Evolutionary conservation across 2,888 invertebrate genomes (phyloP).

Genomic region (Chorisops tibialis): DNA sequence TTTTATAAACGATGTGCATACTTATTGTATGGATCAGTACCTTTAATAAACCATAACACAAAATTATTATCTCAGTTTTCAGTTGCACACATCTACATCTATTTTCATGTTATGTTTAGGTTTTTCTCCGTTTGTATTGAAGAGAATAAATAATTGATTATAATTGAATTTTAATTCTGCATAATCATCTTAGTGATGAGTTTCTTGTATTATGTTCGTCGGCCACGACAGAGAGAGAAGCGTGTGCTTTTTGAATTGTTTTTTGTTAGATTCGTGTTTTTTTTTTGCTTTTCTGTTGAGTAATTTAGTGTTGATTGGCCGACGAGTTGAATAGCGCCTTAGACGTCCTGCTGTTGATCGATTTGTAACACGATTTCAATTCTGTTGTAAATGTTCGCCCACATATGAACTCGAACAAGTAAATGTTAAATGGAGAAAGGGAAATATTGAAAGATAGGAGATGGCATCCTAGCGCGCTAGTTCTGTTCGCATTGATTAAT

Average conservation of each 20-base stretch:
- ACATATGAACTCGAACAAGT: no score
- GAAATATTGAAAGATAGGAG: no score
- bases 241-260: background rate
- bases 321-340: constrained; percentile 24
- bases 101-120: no score
- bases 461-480: no score
- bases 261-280: background rate
- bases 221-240: background rate
- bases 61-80: no score
- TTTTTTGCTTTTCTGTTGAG: constrained; percentile 4
- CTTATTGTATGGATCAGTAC: no score
- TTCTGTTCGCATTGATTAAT: no score
- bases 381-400: constrained; percentile 1
- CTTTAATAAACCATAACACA: no score
- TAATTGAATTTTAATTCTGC: constrained; percentile 31
- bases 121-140: no score
- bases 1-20: no score
- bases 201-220: constrained; percentile 15
- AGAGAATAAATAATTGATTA: constrained; percentile 30
- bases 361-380: constrained; percentile 29
- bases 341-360: constrained; percentile 31
- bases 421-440: no score
- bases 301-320: constrained; percentile 23
- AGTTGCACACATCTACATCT: no score
- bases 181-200: constrained; percentile 29